Percentiles rank a stretch among this genome's conserved stretches.
Conservation (phyloP, 1,140 invertebrate species). For the Acromyrmex heyeri region DNA sequence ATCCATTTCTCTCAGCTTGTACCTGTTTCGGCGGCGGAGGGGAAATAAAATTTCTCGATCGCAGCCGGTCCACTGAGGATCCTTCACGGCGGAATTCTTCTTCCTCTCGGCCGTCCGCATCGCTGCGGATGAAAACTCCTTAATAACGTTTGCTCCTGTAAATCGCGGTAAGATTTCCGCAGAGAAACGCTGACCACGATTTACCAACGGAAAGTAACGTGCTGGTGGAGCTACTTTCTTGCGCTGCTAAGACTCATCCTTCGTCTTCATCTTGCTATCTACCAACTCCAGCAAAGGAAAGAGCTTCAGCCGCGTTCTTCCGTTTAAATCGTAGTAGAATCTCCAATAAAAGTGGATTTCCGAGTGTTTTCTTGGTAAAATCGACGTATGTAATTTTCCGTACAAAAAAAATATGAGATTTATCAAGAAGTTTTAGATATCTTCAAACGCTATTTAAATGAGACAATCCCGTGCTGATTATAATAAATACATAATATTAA, state of each 20-base stretch:
- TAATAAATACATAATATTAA: neutral
- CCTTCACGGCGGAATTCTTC: neutral
- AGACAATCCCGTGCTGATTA: neutral
- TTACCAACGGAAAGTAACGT: constrained; percentile 52
- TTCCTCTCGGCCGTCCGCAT: neutral
- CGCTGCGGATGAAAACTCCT: constrained; percentile 50
- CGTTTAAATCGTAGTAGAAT: constrained; percentile 49
- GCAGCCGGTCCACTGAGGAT: neutral
- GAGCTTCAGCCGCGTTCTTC: constrained; percentile 33
- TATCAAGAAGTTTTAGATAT: neutral
- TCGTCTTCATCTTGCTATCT: constrained; percentile 56
- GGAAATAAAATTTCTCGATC: constrained; percentile 54
- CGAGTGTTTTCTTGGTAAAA: constrained; percentile 51
- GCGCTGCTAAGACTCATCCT: constrained; percentile 36
- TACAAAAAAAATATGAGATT: constrained; percentile 16
- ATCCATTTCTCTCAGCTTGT: constrained; percentile 20
- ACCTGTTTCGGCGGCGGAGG: constrained; percentile 26
- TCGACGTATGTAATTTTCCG: constrained; percentile 16
- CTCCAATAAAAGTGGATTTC: constrained; percentile 55
- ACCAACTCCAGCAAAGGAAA: constrained; percentile 25
- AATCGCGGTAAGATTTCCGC: constrained; percentile 46
- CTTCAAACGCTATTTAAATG: neutral
- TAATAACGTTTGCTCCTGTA: constrained; percentile 56
- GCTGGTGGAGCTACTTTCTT: constrained; percentile 49
- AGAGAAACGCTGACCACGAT: constrained; percentile 57